Base-by-base conservation (phyloP, 2,888 invertebrate species). In the Nezara viridula region DNA sequence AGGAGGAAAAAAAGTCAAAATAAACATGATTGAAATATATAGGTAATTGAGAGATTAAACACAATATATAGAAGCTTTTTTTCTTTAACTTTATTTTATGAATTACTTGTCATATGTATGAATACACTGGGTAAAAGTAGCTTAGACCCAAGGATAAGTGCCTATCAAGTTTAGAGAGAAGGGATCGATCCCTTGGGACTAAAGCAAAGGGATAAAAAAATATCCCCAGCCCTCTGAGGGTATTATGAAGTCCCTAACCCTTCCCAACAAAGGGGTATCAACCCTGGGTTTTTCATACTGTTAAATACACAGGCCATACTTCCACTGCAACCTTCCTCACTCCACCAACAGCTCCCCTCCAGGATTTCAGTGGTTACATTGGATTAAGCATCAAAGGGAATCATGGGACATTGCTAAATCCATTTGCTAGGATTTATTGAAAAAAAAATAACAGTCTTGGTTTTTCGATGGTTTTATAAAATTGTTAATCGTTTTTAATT, bases 171-270 rank as follows among this genome's bases (percentile, higher is more conserved):
- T 60, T 60, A 60, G 60, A 27, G 16, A 60, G 27, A 27, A 60
- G 19, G 16, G 27, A 60, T 60, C 60, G 60, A 60, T 60, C 60
- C 60, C 60, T 14, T 27, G 60, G 60, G 60, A 60, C 60, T 6
- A 27, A 60, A 27, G 60, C 27, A 60, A 27, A 60, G 60, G 27
- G 60, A 60, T 60, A n/a, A 60, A 60, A 60, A 60, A 60, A 60
- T 60, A 60, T 60, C 60, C 27, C 27, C 60, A 5, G 27, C 27
- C n/a, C 60, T 60, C 14, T n/a, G n/a, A n/a, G 60, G 60, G 60
- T 60, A 60, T 60, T 60, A 60, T 60, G 60, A 60, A 60, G 60
- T 60, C 60, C 60, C 60, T 60, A 60, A 60, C 60, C 60, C 60
- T 0, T 5, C 27, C 60, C 60, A 60, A 60, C 60, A 60, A 60